phyloP scores from a whole-genome alignment of 2,888 invertebrate genomes.

The Abrostola triplasia region DNA sequence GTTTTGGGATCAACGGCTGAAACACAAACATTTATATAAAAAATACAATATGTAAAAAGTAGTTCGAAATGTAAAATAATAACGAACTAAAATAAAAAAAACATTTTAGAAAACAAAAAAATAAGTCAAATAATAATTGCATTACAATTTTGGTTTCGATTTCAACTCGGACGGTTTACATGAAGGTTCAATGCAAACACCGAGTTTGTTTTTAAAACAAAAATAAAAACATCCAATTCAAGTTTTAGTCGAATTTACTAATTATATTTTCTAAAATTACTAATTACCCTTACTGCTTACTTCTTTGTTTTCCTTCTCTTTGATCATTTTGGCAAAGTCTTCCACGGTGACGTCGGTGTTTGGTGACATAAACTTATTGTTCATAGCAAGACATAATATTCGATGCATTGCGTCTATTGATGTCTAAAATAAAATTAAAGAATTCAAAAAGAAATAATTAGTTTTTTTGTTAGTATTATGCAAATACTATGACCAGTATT shows the following conservation, averaged over 20 bases:
- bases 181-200: background rate
- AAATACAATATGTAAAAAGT: background rate
- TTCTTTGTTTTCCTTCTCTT: constrained; percentile 67
- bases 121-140: too few relatives aligned
- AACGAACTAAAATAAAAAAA: background rate
- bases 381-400: constrained; percentile 81
- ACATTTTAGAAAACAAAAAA: background rate
- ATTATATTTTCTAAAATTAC: constrained; percentile 68
- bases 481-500: background rate
- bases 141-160: too few relatives aligned
- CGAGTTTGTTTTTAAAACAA: background rate
- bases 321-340: constrained; percentile 71
- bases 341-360: constrained; percentile 57
- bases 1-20: constrained; percentile 65
- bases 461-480: background rate
- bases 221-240: constrained; percentile 28
- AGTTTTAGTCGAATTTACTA: constrained; percentile 48
- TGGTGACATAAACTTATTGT: constrained; percentile 69
- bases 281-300: constrained; percentile 83
- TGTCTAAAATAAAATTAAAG: constrained; percentile 64
- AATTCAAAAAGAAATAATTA: background rate
- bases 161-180: too few relatives aligned
- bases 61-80: background rate
- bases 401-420: constrained; percentile 79
- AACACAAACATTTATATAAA: constrained; percentile 21